phyloP scores from a whole-genome alignment of 2,113 vertebrate species.

The Hoplias malabaricus region DNA sequence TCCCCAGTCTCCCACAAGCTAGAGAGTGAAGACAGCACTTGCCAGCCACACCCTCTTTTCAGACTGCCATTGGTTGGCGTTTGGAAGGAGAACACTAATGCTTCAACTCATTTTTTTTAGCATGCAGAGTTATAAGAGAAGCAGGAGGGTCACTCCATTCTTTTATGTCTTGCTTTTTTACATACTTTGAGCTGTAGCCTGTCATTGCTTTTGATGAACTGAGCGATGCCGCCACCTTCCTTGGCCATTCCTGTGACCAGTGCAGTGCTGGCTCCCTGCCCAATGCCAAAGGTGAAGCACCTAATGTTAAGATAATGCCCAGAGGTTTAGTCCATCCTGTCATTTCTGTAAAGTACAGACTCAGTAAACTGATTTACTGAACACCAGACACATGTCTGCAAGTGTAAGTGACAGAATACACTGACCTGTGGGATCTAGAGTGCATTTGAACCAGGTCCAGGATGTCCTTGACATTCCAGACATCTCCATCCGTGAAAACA shows the following conservation, averaged over 20 bases:
- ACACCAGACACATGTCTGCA: neutral
- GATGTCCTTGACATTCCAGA: neutral
- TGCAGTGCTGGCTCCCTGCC: constrained; percentile 79
- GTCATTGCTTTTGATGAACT: constrained; percentile 79
- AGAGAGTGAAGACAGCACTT: no score
- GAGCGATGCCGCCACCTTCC: constrained; percentile 70
- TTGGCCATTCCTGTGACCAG: constrained; percentile 79
- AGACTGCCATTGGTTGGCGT: no score
- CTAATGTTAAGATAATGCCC: no score
- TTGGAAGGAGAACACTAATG: no score
- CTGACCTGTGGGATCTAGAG: neutral
- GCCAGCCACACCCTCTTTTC: no score
- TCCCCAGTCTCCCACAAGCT: no score
- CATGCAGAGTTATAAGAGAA: neutral
- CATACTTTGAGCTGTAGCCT: constrained; percentile 82
- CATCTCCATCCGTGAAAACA: constrained; percentile 4
- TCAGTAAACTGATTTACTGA: neutral
- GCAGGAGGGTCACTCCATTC: no score
- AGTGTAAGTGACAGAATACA: neutral
- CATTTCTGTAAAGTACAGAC: neutral
- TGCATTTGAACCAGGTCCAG: neutral
- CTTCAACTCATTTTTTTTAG: neutral
- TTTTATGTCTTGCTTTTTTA: no score
- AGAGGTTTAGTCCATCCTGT: neutral
- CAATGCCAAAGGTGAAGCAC: constrained; percentile 80